Evolutionary conservation across 2,113 vertebrate genomes (phyloP).

Genomic region (Edolisoma coerulescens): DNA sequence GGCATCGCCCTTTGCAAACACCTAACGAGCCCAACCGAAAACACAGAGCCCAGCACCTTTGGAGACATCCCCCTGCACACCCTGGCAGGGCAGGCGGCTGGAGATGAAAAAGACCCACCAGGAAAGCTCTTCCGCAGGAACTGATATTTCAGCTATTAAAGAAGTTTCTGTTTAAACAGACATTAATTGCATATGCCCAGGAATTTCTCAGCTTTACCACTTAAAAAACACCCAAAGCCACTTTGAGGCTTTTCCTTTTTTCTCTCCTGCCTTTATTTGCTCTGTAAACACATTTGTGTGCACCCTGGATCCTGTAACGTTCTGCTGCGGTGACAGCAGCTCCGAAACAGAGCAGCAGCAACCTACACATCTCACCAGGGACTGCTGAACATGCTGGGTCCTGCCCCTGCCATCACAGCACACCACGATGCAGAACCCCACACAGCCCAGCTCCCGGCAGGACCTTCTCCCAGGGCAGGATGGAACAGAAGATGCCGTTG

Average conservation of each 20-base stretch:
- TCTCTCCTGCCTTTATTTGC: slow-evolving; percentile 14
- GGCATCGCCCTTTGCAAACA: slow-evolving; percentile 25
- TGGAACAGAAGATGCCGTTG: not conserved
- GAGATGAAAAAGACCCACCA: slow-evolving; percentile 4
- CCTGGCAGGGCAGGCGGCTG: not conserved
- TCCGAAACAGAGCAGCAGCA: not conserved
- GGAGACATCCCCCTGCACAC: not conserved
- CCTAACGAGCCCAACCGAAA: not conserved
- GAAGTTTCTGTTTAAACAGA: slow-evolving; percentile 51
- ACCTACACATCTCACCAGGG: not conserved
- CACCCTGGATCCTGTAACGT: not conserved
- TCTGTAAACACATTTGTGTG: slow-evolving; percentile 15
- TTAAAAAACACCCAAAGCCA: slow-evolving; percentile 32
- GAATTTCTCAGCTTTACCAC: slow-evolving; percentile 29
- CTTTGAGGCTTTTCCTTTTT: slow-evolving; percentile 35
- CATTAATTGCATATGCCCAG: not conserved
- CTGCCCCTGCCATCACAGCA: not conserved
- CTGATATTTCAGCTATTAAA: slow-evolving; percentile 5
- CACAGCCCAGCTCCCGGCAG: not conserved
- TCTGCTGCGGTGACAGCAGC: not conserved
- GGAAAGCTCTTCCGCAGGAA: not conserved
- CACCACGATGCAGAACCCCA: not conserved
- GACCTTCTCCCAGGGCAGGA: not conserved
- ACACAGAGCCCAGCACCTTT: not conserved
- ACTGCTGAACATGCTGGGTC: not conserved